Evolutionary conservation across 2,888 invertebrate species (phyloP).

Genomic region (Noctua comes): DNA sequence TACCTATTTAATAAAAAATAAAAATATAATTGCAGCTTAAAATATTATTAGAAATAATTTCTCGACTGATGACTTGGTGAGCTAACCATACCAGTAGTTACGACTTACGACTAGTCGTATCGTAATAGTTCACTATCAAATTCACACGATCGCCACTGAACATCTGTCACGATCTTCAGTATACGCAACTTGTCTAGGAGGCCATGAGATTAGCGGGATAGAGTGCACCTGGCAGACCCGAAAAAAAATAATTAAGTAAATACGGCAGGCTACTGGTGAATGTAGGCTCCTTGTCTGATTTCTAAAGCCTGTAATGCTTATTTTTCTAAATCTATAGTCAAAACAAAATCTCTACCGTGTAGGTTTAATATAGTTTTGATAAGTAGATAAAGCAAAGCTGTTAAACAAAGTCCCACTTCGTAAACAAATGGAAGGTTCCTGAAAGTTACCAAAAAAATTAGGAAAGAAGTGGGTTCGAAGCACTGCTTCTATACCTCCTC

Average conservation of each 20-base stretch:
- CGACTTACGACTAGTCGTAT: constrained; percentile 76
- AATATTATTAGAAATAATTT: constrained; percentile 34
- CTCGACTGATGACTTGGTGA: constrained; percentile 68
- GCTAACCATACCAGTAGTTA: constrained; percentile 81
- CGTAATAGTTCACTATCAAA: constrained; percentile 88
- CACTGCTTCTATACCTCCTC: too few species aligned
- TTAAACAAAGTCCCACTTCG: background rate
- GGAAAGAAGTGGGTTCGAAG: too few species aligned
- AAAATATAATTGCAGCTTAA: constrained; percentile 18
- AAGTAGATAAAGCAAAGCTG: background rate
- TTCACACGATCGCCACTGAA: constrained; percentile 88
- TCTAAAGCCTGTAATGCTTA: too few species aligned
- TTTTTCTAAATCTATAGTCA: too few species aligned
- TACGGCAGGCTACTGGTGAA: too few species aligned
- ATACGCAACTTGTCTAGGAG: constrained; percentile 83
- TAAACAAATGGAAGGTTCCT: background rate
- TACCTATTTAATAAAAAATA: constrained; percentile 11
- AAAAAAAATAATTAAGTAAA: too few species aligned
- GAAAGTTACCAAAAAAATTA: background rate
- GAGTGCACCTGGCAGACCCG: too few species aligned
- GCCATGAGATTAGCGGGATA: constrained; percentile 71
- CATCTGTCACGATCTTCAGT: constrained; percentile 89
- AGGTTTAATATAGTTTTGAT: background rate
- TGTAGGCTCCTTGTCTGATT: too few species aligned
- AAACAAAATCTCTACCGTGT: too few species aligned